A percentile compares a stretch with the other conserved stretches of the same genome.
phyloP scores from a whole-genome alignment of 2,797 vertebrate genomes.

The Peromyscus aztecus region DNA sequence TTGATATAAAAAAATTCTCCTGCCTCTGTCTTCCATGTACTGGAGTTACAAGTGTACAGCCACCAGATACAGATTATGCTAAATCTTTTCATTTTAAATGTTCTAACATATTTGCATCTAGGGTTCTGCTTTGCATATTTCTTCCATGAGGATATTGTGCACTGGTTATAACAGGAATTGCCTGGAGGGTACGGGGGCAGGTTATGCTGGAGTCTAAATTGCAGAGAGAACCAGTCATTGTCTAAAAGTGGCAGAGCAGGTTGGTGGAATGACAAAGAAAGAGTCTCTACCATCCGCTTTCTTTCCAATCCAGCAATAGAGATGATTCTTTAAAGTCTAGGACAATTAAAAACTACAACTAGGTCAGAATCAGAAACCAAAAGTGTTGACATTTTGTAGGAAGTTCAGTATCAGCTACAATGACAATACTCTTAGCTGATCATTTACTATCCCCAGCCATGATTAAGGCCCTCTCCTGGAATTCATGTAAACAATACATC shows the following conservation, averaged over 20 bases:
- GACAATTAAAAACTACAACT: not conserved
- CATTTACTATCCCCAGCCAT: not conserved
- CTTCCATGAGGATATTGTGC: not conserved
- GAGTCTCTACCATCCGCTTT: not conserved
- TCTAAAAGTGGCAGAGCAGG: not conserved
- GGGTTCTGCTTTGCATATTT: slow-evolving; percentile 1
- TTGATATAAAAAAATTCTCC: not conserved
- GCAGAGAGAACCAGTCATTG: not conserved
- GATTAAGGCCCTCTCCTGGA: not conserved
- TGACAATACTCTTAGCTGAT: not conserved
- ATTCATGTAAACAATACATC: not conserved
- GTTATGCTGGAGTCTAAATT: not conserved
- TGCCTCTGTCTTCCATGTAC: not conserved
- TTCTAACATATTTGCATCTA: not conserved
- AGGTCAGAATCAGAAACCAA: not conserved
- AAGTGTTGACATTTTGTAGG: not conserved
- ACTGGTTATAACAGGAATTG: not conserved
- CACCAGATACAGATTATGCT: not conserved
- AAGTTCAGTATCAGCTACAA: not conserved
- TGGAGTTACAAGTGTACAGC: not conserved
- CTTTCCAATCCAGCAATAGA: not conserved
- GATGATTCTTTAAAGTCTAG: not conserved
- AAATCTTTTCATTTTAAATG: not conserved
- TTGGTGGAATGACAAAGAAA: not conserved
- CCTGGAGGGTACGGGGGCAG: not conserved